These are phyloP conservation scores for Ammodytes dubius DNA, from an alignment of 2,113 vertebrate genomes.

Conservation along the genomic window DNA sequence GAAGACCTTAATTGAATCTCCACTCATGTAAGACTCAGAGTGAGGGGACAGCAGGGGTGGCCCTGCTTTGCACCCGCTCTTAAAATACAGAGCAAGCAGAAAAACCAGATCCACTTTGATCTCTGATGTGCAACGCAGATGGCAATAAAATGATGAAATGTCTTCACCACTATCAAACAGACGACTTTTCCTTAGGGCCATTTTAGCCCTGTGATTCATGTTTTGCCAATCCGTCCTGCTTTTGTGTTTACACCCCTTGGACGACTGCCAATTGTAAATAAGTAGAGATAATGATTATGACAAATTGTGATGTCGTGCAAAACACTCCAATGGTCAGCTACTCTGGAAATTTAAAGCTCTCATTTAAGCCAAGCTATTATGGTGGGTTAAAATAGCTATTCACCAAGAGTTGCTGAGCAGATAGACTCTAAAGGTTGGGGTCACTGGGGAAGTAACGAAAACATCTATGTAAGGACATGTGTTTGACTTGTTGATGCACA, in stretches of 20 bases:
- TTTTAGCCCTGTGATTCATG: constrained; percentile 30
- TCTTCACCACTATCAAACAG: neutral
- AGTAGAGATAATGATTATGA: constrained; percentile 22
- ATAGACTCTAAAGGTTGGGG: too few relatives aligned
- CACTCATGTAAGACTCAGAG: constrained; percentile 64
- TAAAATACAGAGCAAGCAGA: constrained; percentile 38
- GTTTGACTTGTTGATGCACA: too few relatives aligned
- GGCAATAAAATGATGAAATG: constrained; percentile 21
- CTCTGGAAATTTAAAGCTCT: constrained; percentile 21
- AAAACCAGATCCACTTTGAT: constrained; percentile 28
- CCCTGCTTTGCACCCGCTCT: constrained; percentile 18
- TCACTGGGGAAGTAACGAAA: too few relatives aligned
- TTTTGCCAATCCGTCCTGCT: neutral
- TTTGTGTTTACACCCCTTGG: constrained; percentile 1
- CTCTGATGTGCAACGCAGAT: constrained; percentile 21
- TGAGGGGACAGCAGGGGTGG: constrained; percentile 3
- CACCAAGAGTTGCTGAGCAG: too few relatives aligned
- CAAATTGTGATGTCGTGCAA: constrained; percentile 4
- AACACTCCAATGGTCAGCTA: neutral
- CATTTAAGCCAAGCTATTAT: neutral
- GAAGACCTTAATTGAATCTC: constrained; percentile 68
- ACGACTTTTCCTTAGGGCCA: constrained; percentile 19
- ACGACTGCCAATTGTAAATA: constrained; percentile 12
- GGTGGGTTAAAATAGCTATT: too few relatives aligned
- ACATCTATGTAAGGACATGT: too few relatives aligned